These are phyloP conservation scores for Agrypnus murinus DNA, from an alignment of 2,888 invertebrate species.

Conservation along the genomic window DNA sequence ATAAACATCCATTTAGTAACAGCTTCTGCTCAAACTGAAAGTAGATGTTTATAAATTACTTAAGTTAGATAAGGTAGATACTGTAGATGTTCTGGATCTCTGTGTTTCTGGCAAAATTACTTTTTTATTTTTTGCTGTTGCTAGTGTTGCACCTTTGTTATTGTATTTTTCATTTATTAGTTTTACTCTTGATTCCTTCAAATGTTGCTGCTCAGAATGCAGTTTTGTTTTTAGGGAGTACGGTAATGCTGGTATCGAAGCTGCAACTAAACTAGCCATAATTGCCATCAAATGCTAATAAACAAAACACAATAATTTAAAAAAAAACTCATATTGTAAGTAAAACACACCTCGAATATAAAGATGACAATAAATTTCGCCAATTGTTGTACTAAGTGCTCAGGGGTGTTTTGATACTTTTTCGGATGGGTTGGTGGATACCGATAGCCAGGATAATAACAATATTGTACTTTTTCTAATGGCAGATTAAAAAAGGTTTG, in stretches of 20 bases:
- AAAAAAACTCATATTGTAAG: not conserved
- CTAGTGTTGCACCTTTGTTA: too few species aligned
- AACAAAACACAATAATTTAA: too few species aligned
- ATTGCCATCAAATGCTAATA: conserved; percentile 21
- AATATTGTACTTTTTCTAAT: too few species aligned
- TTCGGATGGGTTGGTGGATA: conserved; percentile 59
- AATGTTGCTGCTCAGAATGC: not conserved
- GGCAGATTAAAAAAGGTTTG: too few species aligned
- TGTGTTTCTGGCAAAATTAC: too few species aligned
- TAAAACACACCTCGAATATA: conserved; percentile 75
- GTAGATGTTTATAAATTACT: too few species aligned
- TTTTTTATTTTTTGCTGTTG: too few species aligned
- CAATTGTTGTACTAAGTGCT: conserved; percentile 76
- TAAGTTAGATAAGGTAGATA: too few species aligned
- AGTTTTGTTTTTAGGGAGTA: not conserved
- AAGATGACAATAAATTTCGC: conserved; percentile 76
- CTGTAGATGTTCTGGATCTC: too few species aligned
- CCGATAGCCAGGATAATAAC: conserved; percentile 69
- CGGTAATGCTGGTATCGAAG: not conserved
- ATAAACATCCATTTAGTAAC: too few species aligned
- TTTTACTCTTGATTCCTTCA: not conserved
- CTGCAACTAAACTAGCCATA: conserved; percentile 14
- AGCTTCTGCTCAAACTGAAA: too few species aligned
- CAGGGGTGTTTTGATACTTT: conserved; percentile 68
- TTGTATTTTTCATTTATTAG: too few species aligned